These are phyloP conservation scores for Bombylius discolor DNA, from an alignment of 2,888 invertebrate species.

Conservation along the genomic window DNA sequence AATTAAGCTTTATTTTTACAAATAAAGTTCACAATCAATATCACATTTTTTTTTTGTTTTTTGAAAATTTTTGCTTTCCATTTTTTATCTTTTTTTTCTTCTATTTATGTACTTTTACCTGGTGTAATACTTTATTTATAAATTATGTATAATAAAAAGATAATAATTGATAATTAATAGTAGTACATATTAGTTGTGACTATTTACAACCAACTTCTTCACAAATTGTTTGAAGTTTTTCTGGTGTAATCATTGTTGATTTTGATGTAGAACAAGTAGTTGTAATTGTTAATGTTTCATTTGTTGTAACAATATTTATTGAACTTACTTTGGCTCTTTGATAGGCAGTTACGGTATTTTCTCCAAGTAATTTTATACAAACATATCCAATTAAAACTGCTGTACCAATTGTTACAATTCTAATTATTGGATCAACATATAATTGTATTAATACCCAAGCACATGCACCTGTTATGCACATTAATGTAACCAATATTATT, in stretches of 20 bases:
- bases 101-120: too few relatives aligned
- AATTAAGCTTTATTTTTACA: too few relatives aligned
- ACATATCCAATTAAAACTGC: slow-evolving; percentile 74
- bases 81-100: too few relatives aligned
- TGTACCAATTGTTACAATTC: slow-evolving; percentile 68
- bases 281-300: slow-evolving; percentile 17
- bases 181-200: not conserved
- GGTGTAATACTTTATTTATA: too few relatives aligned
- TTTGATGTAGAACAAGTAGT: too few relatives aligned
- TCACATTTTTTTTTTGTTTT: too few relatives aligned
- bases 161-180: too few relatives aligned
- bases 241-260: slow-evolving; percentile 15
- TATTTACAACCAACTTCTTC: slow-evolving; percentile 29
- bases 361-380: slow-evolving; percentile 73
- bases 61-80: too few relatives aligned
- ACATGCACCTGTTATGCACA: slow-evolving; percentile 62
- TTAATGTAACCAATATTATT: slow-evolving; percentile 59
- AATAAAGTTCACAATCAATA: too few relatives aligned
- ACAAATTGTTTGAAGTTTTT: slow-evolving; percentile 34
- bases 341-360: slow-evolving; percentile 80
- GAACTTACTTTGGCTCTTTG: slow-evolving; percentile 82
- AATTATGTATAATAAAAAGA: too few relatives aligned
- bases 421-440: slow-evolving; percentile 60
- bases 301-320: slow-evolving; percentile 52
- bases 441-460: slow-evolving; percentile 72